phyloP scores from a whole-genome alignment of 2,113 vertebrate species.

The Melanerpes formicivorus region DNA sequence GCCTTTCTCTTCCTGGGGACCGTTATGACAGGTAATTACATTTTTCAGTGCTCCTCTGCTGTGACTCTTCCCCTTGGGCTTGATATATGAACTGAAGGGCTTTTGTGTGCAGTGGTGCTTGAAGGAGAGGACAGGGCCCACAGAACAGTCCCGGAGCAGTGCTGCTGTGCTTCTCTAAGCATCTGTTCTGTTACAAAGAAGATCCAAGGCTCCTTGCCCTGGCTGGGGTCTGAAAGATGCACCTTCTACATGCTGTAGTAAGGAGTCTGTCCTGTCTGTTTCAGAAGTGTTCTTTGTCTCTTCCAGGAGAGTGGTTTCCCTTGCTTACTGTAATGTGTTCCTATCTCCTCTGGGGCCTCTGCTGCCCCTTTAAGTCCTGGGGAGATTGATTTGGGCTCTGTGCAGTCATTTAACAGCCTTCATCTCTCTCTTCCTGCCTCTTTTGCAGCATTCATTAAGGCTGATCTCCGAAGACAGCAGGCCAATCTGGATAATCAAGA shows the following conservation, averaged over 20 bases:
- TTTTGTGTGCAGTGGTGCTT: background rate
- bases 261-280: background rate
- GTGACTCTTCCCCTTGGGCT: background rate
- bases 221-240: background rate
- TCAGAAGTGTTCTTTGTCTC: background rate
- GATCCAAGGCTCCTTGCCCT: background rate
- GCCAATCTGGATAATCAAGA: slow-evolving; percentile 78
- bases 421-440: background rate
- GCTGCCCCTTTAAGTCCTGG: background rate
- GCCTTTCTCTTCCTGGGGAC: slow-evolving; percentile 86
- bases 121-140: background rate
- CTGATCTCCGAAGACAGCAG: slow-evolving; percentile 89
- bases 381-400: background rate
- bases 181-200: background rate
- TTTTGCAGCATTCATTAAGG: slow-evolving; percentile 86
- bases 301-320: background rate
- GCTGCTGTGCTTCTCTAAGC: background rate
- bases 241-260: background rate
- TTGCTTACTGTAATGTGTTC: rapidly evolving
- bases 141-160: background rate
- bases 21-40: slow-evolving; percentile 84
- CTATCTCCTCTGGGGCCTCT: background rate
- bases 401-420: background rate
- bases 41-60: background rate
- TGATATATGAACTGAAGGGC: background rate